Conservation (phyloP, 2,888 invertebrate genomes). For the Romanomermis culicivorax region DNA sequence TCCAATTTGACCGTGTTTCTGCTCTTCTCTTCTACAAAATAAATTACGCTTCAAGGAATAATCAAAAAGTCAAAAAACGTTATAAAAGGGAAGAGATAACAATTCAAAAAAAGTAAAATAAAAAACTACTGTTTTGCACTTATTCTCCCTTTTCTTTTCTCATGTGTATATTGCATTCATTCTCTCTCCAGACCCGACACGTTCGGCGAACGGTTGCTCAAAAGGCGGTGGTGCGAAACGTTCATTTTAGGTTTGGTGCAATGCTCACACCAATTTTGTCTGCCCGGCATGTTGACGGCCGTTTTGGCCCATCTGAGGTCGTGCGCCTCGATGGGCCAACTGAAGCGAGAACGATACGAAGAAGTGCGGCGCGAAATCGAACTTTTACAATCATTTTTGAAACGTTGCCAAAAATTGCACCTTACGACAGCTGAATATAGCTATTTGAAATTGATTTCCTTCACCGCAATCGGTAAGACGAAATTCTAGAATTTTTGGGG, state of each 20-base stretch:
- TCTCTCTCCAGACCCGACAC: slow-evolving; percentile 45
- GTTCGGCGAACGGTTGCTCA: slow-evolving; percentile 53
- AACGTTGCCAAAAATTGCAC: slow-evolving; percentile 16
- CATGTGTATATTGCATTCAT: neutral
- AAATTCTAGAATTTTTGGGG: neutral
- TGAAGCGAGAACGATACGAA: slow-evolving; percentile 25
- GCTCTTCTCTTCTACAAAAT: too few species aligned
- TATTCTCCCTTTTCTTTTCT: neutral
- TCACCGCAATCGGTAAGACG: slow-evolving; percentile 19
- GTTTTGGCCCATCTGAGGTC: slow-evolving; percentile 57
- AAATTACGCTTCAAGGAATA: too few species aligned
- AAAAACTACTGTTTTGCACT: too few species aligned
- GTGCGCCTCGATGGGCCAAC: slow-evolving; percentile 42
- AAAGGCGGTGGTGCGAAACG: slow-evolving; percentile 73
- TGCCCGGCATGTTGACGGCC: slow-evolving; percentile 57
- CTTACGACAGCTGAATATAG: slow-evolving; percentile 21
- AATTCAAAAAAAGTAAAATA: too few species aligned
- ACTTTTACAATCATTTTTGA: slow-evolving; percentile 14
- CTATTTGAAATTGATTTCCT: slow-evolving; percentile 25
- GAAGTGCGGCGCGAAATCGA: slow-evolving; percentile 17
- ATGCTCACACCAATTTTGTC: slow-evolving; percentile 52
- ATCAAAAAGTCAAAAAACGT: too few species aligned
- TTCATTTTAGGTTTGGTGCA: slow-evolving; percentile 74
- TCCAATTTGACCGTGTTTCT: too few species aligned
- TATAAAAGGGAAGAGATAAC: too few species aligned